These are phyloP conservation scores for Steromphala cineraria DNA, from an alignment of 2,888 invertebrate genomes.

Conservation along the genomic window DNA sequence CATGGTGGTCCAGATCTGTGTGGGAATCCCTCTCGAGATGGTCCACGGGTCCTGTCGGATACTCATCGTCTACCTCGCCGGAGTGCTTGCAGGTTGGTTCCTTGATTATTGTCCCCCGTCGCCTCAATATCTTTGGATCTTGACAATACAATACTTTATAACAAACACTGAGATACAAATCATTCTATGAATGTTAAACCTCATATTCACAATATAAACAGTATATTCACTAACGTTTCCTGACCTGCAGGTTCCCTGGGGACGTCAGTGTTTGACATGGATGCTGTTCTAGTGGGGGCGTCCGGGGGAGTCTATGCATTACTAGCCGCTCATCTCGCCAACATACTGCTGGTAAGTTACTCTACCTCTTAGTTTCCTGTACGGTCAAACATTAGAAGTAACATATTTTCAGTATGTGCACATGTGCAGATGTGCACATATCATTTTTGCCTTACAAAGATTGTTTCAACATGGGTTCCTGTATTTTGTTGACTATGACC, in stretches of 20 bases:
- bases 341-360: conserved; percentile 81
- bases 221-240: too few species aligned
- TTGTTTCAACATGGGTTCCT: too few species aligned
- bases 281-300: conserved; percentile 89
- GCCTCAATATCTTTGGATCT: too few species aligned
- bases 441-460: too few species aligned
- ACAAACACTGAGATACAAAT: too few species aligned
- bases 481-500: too few species aligned
- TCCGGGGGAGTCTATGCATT: conserved; percentile 94
- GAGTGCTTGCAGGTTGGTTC: conserved; percentile 81
- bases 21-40: conserved; percentile 94
- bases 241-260: conserved; percentile 54
- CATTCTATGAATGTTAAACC: neutral
- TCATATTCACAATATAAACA: too few species aligned
- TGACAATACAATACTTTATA: neutral
- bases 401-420: too few species aligned
- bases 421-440: too few species aligned
- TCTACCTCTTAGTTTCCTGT: too few species aligned
- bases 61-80: conserved; percentile 83
- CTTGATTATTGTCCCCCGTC: too few species aligned
- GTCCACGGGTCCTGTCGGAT: conserved; percentile 86
- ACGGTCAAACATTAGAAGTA: too few species aligned
- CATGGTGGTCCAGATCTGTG: conserved; percentile 92
- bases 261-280: conserved; percentile 82
- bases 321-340: conserved; percentile 89